Evolutionary conservation across 2,113 vertebrate species (phyloP).

Genomic region (Strix aluco): DNA sequence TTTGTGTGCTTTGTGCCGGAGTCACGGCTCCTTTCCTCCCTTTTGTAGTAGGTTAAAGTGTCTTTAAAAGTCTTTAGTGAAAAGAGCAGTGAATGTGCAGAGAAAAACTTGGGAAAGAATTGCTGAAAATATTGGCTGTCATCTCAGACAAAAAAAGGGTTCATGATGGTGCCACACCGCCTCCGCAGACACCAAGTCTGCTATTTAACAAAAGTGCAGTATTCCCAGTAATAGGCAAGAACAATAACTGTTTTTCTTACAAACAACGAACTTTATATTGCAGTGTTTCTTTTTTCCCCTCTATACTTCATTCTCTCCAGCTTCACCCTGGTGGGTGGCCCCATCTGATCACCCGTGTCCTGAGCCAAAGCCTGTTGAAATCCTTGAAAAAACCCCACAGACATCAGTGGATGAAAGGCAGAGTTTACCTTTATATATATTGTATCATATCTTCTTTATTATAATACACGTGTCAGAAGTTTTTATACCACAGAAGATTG

Average conservation of each 20-base stretch:
- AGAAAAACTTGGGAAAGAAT: not conserved
- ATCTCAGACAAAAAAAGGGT: too few relatives aligned
- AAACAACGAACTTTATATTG: not conserved
- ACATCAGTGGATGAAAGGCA: not conserved
- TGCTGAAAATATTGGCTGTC: not conserved
- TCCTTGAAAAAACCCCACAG: not conserved
- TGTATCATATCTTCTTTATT: not conserved
- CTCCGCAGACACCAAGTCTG: not conserved
- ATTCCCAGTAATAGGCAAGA: not conserved
- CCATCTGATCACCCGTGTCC: rapidly evolving
- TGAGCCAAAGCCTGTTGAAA: not conserved
- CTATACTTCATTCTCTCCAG: not conserved
- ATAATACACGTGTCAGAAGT: not conserved
- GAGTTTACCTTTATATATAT: not conserved
- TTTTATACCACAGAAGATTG: not conserved
- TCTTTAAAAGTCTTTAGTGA: not conserved
- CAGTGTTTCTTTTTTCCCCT: not conserved
- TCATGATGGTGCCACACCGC: not conserved
- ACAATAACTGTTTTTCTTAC: not conserved
- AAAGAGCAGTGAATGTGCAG: not conserved
- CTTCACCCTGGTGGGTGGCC: too few relatives aligned
- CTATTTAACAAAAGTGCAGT: not conserved
- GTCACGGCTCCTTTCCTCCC: not conserved
- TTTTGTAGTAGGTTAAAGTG: not conserved
- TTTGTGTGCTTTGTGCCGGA: not conserved